Evolutionary conservation across 2,888 invertebrate species (phyloP).

Genomic region (Buathra laborator): DNA sequence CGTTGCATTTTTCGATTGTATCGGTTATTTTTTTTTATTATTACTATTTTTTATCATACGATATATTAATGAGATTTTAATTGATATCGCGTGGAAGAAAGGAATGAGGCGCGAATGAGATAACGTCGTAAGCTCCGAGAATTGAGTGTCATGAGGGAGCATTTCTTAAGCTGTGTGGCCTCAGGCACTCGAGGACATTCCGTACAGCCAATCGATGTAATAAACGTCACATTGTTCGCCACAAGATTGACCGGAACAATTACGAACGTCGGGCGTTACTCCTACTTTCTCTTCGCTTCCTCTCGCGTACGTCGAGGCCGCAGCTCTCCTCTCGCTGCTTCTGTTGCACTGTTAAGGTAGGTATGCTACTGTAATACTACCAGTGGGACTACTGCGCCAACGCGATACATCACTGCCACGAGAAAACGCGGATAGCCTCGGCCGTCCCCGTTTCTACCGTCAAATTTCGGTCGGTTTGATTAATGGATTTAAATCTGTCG

Average conservation of each 20-base stretch:
- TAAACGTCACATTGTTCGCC: constrained; percentile 56
- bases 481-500: constrained; percentile 71
- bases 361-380: constrained; percentile 25
- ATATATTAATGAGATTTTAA: constrained; percentile 3
- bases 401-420: constrained; percentile 69
- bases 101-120: not conserved
- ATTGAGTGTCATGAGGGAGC: not conserved
- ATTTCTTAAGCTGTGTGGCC: constrained; percentile 31
- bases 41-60: not conserved
- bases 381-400: constrained; percentile 44
- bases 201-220: constrained; percentile 44
- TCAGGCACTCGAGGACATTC: constrained; percentile 18
- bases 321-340: constrained; percentile 19
- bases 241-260: constrained; percentile 64
- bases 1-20: not conserved
- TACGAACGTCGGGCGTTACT: constrained; percentile 57
- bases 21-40: not conserved
- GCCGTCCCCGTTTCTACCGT: constrained; percentile 50
- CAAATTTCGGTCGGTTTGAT: constrained; percentile 67
- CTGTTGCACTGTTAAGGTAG: constrained; percentile 6
- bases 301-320: not conserved
- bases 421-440: constrained; percentile 54
- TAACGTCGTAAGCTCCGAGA: not conserved
- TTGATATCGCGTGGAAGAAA: not conserved
- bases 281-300: not conserved